Percentiles rank a stretch among this genome's conserved stretches.
Evolutionary conservation across 2,888 invertebrate species (phyloP).

Genomic region (Marronus borbonicus): DNA sequence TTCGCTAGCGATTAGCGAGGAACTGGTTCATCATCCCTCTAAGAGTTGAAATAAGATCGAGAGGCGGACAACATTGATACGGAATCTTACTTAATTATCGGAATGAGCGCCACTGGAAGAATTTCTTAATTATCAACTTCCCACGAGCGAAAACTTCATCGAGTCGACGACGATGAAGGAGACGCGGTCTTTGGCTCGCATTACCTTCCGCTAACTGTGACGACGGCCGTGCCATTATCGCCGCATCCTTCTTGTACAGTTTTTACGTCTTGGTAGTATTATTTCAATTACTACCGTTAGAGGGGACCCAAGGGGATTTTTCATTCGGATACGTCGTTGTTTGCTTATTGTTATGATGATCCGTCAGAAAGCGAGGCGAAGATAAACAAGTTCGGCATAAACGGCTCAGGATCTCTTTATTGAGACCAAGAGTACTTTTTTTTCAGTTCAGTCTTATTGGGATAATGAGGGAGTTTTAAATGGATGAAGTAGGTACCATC

Average conservation of each 20-base stretch:
- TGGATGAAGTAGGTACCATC: background rate
- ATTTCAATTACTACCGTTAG: constrained; percentile 32
- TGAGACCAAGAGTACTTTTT: background rate
- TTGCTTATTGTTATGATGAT: constrained; percentile 11
- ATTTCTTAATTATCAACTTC: constrained; percentile 34
- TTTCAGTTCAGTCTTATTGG: background rate
- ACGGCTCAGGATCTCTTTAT: background rate
- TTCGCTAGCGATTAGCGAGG: too few species aligned
- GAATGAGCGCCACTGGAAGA: constrained; percentile 3
- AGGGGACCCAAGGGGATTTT: constrained; percentile 15
- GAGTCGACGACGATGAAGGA: background rate
- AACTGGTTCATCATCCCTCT: too few species aligned
- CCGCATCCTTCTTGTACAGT: background rate
- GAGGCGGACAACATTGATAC: constrained; percentile 10
- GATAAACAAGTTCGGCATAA: constrained; percentile 13
- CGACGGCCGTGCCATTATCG: background rate
- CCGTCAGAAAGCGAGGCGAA: background rate
- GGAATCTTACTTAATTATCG: constrained; percentile 23
- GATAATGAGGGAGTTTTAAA: background rate
- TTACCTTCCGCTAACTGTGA: constrained; percentile 7
- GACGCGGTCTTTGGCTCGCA: constrained; percentile 10
- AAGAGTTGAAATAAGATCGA: background rate
- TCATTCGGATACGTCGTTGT: constrained; percentile 16
- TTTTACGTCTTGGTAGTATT: constrained; percentile 33
- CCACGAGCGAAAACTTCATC: background rate